phyloP scores from a whole-genome alignment of 2,113 vertebrate genomes.

The Planiliza haematocheilus region DNA sequence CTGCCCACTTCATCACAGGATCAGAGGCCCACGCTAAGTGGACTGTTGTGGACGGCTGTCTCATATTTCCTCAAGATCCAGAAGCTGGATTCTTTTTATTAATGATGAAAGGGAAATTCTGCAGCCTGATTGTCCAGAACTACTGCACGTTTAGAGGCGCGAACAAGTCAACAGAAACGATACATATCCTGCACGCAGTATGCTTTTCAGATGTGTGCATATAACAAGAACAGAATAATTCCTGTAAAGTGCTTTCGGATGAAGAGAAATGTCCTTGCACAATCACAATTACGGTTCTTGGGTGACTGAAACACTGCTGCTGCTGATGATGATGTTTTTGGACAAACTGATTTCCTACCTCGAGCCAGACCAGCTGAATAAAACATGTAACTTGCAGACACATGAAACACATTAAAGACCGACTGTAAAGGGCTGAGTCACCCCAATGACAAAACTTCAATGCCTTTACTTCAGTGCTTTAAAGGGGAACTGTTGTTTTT shows the following conservation, averaged over 20 bases:
- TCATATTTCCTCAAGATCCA: constrained; percentile 23
- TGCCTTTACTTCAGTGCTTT: too few species aligned
- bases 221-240: not conserved
- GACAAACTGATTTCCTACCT: constrained; percentile 6
- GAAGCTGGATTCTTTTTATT: constrained; percentile 2
- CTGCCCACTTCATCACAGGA: constrained; percentile 65
- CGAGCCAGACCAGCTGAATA: not conserved
- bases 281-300: not conserved
- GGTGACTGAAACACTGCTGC: not conserved
- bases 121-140: not conserved
- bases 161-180: too few species aligned
- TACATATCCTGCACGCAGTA: too few species aligned
- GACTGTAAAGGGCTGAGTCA: too few species aligned
- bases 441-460: too few species aligned
- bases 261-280: not conserved
- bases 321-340: not conserved
- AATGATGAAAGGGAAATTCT: not conserved
- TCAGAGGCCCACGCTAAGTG: constrained; percentile 51
- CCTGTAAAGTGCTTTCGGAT: not conserved
- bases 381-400: too few species aligned
- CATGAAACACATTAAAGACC: too few species aligned
- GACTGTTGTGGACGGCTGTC: constrained; percentile 20
- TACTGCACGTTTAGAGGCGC: not conserved
- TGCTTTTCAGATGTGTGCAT: not conserved
- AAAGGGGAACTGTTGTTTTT: too few species aligned